These are phyloP conservation scores for Ridgeia piscesae DNA, from an alignment of 1,140 invertebrate genomes.

Conservation along the genomic window DNA sequence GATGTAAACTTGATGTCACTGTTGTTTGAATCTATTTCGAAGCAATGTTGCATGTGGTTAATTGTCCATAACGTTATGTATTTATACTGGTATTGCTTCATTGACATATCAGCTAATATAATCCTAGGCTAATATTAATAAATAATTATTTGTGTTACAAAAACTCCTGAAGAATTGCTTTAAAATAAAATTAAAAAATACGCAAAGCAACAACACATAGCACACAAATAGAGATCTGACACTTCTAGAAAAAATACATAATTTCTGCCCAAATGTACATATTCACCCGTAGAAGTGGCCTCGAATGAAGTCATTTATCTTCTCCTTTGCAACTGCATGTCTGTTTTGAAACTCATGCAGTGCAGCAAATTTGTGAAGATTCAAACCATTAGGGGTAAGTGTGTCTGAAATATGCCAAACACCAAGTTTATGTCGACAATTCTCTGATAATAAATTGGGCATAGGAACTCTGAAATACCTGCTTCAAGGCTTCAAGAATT, in stretches of 20 bases:
- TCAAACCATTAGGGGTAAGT: slow-evolving; percentile 7
- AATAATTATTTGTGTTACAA: too few relatives aligned
- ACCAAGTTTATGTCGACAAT: not conserved
- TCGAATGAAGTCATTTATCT: slow-evolving; percentile 96
- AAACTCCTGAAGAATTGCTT: too few relatives aligned
- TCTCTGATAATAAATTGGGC: not conserved
- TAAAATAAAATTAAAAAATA: not conserved
- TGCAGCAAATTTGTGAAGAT: slow-evolving; percentile 74
- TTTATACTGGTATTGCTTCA: too few relatives aligned
- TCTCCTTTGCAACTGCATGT: slow-evolving; percentile 96
- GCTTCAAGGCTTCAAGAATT: too few relatives aligned
- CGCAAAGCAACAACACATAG: not conserved
- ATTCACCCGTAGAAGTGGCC: slow-evolving; percentile 95
- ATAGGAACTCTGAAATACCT: too few relatives aligned
- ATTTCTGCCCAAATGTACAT: slow-evolving; percentile 7
- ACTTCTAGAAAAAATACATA: not conserved
- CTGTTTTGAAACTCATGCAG: slow-evolving; percentile 99
- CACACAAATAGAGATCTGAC: not conserved
- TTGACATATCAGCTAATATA: too few relatives aligned
- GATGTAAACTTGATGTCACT: too few relatives aligned
- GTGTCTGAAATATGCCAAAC: not conserved
- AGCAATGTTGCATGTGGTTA: too few relatives aligned
- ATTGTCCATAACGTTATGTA: too few relatives aligned
- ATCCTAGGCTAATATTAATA: too few relatives aligned
- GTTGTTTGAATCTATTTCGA: too few relatives aligned